Evolutionary conservation across 2,797 vertebrate genomes (phyloP), one percentile per base, ranked within the genome.

Genomic region (Premnoplex brunnescens): DNA sequence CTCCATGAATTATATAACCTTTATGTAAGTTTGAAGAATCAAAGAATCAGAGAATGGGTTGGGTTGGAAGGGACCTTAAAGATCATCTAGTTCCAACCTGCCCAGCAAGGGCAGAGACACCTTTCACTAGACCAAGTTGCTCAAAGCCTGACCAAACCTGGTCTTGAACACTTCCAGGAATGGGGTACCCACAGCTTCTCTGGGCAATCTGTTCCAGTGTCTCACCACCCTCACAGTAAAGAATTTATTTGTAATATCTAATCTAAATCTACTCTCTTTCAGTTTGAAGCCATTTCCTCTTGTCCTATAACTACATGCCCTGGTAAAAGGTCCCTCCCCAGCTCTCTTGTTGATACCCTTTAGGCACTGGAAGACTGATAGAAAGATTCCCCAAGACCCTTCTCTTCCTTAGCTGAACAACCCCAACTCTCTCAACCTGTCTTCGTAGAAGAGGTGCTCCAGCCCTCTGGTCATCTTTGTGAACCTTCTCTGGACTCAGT

Each of bases 311-410:
- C 30, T 36, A 49, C n/a, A 44, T 5, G 2, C 8, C 37, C 55
- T 63, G 21, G 4, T 44, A 44, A 15, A 37, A 69, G 6, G 36
- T 36, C 19, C 12, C 41, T 75, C 28, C 51, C 8, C n/a, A 44
- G 21, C 12, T 7, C 24, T 63, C 14, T 56, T 34, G 14, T 44
- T 26, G 5, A 30, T 18, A 17, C 4, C 21, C 6, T 58, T 39
- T 27, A 44, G 6, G 21, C 30, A 51, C 1, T 51, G n/a, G 21
- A 77, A 69, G 28, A 9, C 43, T 44, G 2, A 23, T 51, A 43
- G 20, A 18, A 15, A 43, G 27, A 4, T 34, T n/a, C 60, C 36
- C 36, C 14, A 0, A 0, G 13, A 49, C 7, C 36, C 20, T 49
- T 62, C 30, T 81, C 26, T 56, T 69, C 36, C 63, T 28, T 24